A percentile compares a stretch with the other conserved stretches of the same genome.
These are phyloP conservation scores for Micropterix aruncella DNA, from an alignment of 2,888 invertebrate genomes.

Conservation along the genomic window DNA sequence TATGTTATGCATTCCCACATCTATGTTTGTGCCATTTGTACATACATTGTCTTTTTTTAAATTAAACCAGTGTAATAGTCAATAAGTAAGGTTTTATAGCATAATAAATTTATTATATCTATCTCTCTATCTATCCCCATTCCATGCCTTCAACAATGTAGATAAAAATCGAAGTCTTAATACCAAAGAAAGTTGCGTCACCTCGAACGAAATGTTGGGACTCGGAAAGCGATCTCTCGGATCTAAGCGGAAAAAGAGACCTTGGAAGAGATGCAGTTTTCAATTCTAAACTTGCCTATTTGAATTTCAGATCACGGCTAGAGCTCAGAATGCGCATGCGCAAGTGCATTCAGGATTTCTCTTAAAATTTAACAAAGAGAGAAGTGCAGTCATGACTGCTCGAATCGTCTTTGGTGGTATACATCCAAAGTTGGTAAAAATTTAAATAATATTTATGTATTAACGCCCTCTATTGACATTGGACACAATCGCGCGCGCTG, in stretches of 20 bases:
- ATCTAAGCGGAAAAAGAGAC: too few species aligned
- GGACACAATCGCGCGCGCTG: neutral
- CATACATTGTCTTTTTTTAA: slow-evolving; percentile 13
- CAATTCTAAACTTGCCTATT: neutral
- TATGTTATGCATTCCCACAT: too few species aligned
- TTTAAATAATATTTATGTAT: slow-evolving; percentile 8
- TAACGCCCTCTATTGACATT: neutral
- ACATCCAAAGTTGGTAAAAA: slow-evolving; percentile 20
- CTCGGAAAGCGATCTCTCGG: slow-evolving; percentile 22
- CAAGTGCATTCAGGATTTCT: slow-evolving; percentile 62
- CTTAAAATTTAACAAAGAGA: slow-evolving; percentile 32
- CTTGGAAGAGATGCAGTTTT: too few species aligned
- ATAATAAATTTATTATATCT: too few species aligned
- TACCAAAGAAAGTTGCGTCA: neutral
- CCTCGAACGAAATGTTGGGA: too few species aligned
- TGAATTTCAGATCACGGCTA: slow-evolving; percentile 47
- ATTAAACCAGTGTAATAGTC: too few species aligned
- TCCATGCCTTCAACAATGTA: too few species aligned
- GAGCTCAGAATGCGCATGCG: slow-evolving; percentile 61
- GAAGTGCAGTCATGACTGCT: slow-evolving; percentile 27
- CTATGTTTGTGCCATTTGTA: slow-evolving; percentile 17
- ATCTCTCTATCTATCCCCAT: too few species aligned
- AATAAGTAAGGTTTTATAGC: too few species aligned
- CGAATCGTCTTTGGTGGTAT: slow-evolving; percentile 47
- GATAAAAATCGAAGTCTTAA: neutral